Base-by-base conservation (phyloP, 2,797 vertebrate species). In the Artibeus jamaicensis region DNA sequence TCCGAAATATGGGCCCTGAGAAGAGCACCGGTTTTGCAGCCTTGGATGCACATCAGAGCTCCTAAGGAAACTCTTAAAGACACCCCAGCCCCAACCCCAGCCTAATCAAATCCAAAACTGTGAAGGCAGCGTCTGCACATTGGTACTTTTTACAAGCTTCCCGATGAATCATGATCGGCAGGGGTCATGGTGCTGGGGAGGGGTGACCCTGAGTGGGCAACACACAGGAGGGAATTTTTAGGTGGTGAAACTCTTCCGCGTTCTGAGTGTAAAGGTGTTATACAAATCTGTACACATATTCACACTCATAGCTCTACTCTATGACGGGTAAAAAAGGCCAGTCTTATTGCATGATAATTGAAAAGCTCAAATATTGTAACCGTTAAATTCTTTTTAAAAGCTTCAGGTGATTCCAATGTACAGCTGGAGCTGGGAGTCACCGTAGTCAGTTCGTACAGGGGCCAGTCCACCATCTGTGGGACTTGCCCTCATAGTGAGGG, bases 351-450 rank as follows among this genome's bases (percentile, higher is more conserved):
- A 50, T 46, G 19, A 71, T 14, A 21, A 91, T 77, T 91, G 15
- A 5, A 68, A 68, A 68, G 94, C 74, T 50, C 70, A 77, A 76
- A 73, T n/a, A 37, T 48, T 8, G 5, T 55, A 59, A 32, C 50
- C 39, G 37, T 50, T 74, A 74, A 79, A 93, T 73, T 68, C 14
- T 81, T 88, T 89, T 37, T 26, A 7, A 83, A 93, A 67, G 4
- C 14, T 21, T 70, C 39, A 79, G 6, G 65, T 93, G 37, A 71
- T 79, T 34, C 10, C 67, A 71, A 39, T 32, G 0, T n/a, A 62
- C 1, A 55, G 11, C 15, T 29, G 89, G 42, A 11, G 3, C 67
- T 11, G 21, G 50, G 50, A 57, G n/a, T 62, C n/a, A 15, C 29
- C 44, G 8, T n/a, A 34, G 34, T 81, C 44, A 21, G 68, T 42